Percentiles rank a stretch among this genome's conserved stretches.
Conservation (phyloP, 1,140 invertebrate species). For the Adelges cooleyi region DNA sequence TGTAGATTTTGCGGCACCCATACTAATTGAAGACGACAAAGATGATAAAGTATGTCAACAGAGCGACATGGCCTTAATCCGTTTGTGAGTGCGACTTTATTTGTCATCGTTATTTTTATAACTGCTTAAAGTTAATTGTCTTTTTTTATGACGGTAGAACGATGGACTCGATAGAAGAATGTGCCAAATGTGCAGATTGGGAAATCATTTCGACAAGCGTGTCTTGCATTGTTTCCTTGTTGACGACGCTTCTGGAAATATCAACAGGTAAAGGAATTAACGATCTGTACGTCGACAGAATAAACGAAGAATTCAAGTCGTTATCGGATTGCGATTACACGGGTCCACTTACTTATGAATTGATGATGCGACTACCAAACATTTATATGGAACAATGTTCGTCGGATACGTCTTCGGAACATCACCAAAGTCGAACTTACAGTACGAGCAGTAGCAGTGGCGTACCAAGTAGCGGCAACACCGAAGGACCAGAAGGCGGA, state of each 20-base stretch:
- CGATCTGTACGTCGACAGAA: slow-evolving; percentile 45
- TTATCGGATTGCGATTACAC: slow-evolving; percentile 70
- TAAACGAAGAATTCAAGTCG: slow-evolving; percentile 58
- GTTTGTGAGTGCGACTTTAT: slow-evolving; percentile 55
- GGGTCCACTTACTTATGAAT: slow-evolving; percentile 70
- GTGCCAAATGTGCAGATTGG: slow-evolving; percentile 54
- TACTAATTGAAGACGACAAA: slow-evolving; percentile 60
- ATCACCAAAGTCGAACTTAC: slow-evolving; percentile 12
- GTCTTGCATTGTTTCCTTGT: slow-evolving; percentile 68
- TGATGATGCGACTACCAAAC: slow-evolving; percentile 64
- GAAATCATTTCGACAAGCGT: slow-evolving; percentile 65
- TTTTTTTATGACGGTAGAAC: slow-evolving; percentile 47
- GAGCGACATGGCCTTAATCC: slow-evolving; percentile 77
- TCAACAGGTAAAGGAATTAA: slow-evolving; percentile 55
- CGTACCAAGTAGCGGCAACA: slow-evolving; percentile 43
- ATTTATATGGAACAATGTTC: slow-evolving; percentile 48
- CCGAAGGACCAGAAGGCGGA: slow-evolving; percentile 55
- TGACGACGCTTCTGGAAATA: slow-evolving; percentile 69
- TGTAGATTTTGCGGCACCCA: slow-evolving; percentile 55
- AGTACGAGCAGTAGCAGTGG: slow-evolving; percentile 34
- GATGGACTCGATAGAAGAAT: slow-evolving; percentile 84
- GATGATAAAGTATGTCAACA: slow-evolving; percentile 63
- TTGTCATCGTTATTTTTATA: background rate
- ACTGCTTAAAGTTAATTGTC: slow-evolving; percentile 30
- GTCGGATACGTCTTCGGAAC: slow-evolving; percentile 17